phyloP scores from a whole-genome alignment of 2,113 vertebrate species.

The Oncorhynchus gorbuscha region DNA sequence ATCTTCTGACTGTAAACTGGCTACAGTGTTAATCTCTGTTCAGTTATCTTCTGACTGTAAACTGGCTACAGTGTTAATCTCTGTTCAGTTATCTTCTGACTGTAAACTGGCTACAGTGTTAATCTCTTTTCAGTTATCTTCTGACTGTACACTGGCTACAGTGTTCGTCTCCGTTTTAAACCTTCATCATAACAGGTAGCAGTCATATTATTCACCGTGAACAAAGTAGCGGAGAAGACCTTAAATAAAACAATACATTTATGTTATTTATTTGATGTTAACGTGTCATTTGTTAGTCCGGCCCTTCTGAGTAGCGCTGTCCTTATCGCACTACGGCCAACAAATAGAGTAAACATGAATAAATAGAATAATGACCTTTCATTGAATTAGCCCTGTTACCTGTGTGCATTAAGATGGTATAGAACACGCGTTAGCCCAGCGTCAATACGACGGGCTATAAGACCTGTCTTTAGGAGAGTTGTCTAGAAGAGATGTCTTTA shows the following conservation, averaged over 20 bases:
- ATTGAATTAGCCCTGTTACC: constrained; percentile 38
- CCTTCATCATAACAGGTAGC: constrained; percentile 12
- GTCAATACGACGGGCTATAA: constrained; percentile 44
- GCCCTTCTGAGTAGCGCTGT: constrained; percentile 39
- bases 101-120: constrained; percentile 39
- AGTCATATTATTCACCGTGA: constrained; percentile 29
- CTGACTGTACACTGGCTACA: constrained; percentile 49
- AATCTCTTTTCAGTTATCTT: constrained; percentile 14
- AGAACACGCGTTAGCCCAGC: constrained; percentile 30
- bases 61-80: constrained; percentile 22
- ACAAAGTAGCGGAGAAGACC: constrained; percentile 39
- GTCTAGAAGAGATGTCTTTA: no score
- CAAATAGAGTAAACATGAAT: constrained; percentile 43
- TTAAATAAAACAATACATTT: constrained; percentile 67
- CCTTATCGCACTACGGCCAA: constrained; percentile 41
- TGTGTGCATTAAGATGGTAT: constrained; percentile 53
- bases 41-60: constrained; percentile 58
- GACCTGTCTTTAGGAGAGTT: constrained; percentile 35
- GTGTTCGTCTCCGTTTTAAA: constrained; percentile 12
- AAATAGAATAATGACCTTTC: constrained; percentile 60
- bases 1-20: constrained; percentile 48
- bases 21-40: background rate
- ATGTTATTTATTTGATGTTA: constrained; percentile 66
- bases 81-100: constrained; percentile 15
- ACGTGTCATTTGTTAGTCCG: constrained; percentile 57